Percentiles rank a stretch among this genome's conserved stretches.
Conservation (phyloP, 2,113 vertebrate genomes). For the Euleptes europaea region DNA sequence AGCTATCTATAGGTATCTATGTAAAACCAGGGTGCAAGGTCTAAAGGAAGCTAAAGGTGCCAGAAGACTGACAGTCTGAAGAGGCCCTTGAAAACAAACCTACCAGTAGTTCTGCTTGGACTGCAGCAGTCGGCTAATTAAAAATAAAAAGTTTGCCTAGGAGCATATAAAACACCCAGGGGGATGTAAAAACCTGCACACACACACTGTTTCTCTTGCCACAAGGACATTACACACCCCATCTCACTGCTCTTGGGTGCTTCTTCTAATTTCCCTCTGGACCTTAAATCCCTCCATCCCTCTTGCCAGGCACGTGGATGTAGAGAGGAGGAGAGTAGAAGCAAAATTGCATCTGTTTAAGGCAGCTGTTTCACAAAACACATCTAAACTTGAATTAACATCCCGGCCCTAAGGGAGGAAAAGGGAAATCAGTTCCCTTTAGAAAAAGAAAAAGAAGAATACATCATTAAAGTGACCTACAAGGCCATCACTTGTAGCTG, state of each 20-base stretch:
- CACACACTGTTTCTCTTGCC: constrained; percentile 27
- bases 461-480: constrained; percentile 65
- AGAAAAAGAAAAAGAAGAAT: constrained; percentile 34
- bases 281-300: not conserved
- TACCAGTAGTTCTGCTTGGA: constrained; percentile 26
- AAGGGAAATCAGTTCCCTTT: constrained; percentile 41
- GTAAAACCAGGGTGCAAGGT: constrained; percentile 24
- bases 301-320: not conserved
- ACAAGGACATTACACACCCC: constrained; percentile 39
- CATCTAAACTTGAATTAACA: constrained; percentile 53
- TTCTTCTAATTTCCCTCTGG: constrained; percentile 27
- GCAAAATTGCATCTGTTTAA: constrained; percentile 20
- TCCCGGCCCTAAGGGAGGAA: constrained; percentile 36
- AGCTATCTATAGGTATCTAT: too few relatives aligned
- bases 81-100: constrained; percentile 28
- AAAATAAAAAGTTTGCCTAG: constrained; percentile 46
- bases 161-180: constrained; percentile 28
- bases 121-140: constrained; percentile 13
- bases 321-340: not conserved
- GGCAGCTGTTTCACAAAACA: constrained; percentile 34
- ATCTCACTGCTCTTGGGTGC: constrained; percentile 27
- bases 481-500: constrained; percentile 50
- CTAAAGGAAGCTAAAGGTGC: constrained; percentile 9
- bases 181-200: constrained; percentile 35
- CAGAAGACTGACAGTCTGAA: constrained; percentile 5